These are phyloP conservation scores for Leptopterna dolabrata DNA, from an alignment of 2,888 invertebrate species.

Conservation along the genomic window DNA sequence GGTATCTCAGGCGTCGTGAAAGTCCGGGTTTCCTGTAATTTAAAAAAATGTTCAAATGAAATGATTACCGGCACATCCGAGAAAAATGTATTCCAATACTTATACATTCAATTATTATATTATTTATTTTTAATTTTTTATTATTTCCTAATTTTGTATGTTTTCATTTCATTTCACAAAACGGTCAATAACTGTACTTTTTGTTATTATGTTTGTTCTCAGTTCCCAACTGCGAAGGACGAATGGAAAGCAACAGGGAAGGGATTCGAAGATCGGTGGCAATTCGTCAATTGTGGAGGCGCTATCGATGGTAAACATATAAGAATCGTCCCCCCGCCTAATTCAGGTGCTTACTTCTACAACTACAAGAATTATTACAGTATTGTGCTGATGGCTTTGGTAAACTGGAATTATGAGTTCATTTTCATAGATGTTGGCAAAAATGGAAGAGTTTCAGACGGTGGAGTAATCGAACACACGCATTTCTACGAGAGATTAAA, in stretches of 20 bases:
- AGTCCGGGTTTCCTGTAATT: constrained; percentile 16
- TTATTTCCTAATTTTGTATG: not conserved
- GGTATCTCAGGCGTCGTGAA: not conserved
- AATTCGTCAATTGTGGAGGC: constrained; percentile 59
- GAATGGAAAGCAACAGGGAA: constrained; percentile 55
- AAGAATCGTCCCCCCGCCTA: constrained; percentile 57
- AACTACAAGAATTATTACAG: constrained; percentile 60
- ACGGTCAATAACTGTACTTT: constrained; percentile 6
- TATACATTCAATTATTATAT: not conserved
- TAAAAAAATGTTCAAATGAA: not conserved
- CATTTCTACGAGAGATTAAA: constrained; percentile 46
- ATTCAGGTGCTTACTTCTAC: constrained; percentile 57
- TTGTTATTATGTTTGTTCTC: constrained; percentile 22
- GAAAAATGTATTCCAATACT: constrained; percentile 1
- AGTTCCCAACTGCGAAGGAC: constrained; percentile 33
- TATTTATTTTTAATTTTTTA: not conserved
- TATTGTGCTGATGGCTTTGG: constrained; percentile 58
- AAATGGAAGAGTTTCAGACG: constrained; percentile 51
- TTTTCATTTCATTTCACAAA: constrained; percentile 19
- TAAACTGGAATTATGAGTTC: constrained; percentile 48
- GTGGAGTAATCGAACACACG: constrained; percentile 39
- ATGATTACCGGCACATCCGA: constrained; percentile 6
- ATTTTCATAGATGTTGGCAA: constrained; percentile 51
- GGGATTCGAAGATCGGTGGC: constrained; percentile 57
- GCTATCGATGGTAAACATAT: no score